Base-by-base conservation (phyloP, 2,888 invertebrate genomes). In the Agrenia bidenticulata region DNA sequence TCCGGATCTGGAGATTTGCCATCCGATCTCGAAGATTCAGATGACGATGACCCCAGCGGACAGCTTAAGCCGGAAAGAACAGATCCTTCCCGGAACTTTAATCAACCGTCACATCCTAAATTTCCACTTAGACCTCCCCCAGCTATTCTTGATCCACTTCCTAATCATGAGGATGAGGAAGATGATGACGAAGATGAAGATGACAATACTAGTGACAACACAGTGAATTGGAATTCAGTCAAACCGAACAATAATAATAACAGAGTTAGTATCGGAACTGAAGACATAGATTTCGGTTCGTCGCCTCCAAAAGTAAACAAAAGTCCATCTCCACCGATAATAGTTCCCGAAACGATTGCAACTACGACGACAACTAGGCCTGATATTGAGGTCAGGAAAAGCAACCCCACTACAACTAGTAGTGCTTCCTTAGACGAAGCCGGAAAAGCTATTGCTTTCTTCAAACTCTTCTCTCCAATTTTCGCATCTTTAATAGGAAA, bases 11-110 rank as follows among this genome's bases (percentile, higher is more conserved):
- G 73, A 23, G 73, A 73, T 27, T 59, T 66, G 59, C 72, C 72
- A 19, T 68, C 71, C 15, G 76, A 74, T 51, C 60, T 72, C 21
- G 76, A 76, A 53, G 74, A 73, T n/a, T 66, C 67, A 1, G 76
- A 73, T 56, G 76, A 76, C 60, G 76, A 74, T 53, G 74, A 76
- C 62, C 76, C 76, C 0, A 66, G 69, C 26, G 75, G 75, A 21
- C 67, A 64, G 51, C 70, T 76, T 11, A n/a, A 41, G 7, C 57
- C 39, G 5, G 21, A n/a, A 51, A 24, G 17, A 5, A 17, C 21
- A 21, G 5, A 15, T 37, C 11, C 27, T 9, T 17, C 26, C 27
- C 9, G 2, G 45, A 55, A 51, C 49, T 39, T 23, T 57, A 7
- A 54, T 50, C 39, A 62, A 59, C 56, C 62, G 50, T 32, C 61